A percentile compares a stretch with the other conserved stretches of the same genome.
These are phyloP conservation scores for Ochotona curzoniae DNA, from an alignment of 2,113 vertebrate genomes.

Conservation along the genomic window DNA sequence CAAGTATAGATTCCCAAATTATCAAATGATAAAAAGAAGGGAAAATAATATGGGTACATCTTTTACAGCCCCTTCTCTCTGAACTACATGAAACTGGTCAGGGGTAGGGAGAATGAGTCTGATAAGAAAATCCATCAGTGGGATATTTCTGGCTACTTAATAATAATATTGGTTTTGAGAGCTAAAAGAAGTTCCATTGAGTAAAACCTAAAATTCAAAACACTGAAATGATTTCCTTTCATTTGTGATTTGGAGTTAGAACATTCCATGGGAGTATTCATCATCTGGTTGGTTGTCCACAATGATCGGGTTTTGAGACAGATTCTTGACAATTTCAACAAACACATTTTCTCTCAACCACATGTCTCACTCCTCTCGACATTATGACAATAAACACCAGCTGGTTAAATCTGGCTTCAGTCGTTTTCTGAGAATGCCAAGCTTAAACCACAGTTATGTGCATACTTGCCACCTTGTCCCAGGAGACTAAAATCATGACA, in stretches of 20 bases:
- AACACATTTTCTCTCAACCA: conserved; percentile 33
- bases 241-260: not conserved
- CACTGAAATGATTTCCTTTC: not conserved
- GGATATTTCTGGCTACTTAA: not conserved
- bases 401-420: not conserved
- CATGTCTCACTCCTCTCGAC: not conserved
- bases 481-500: rapidly evolving
- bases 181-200: not conserved
- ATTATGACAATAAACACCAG: not conserved
- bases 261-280: not conserved
- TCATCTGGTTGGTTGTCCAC: not conserved
- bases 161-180: not conserved
- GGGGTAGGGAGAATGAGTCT: rapidly evolving
- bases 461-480: not conserved
- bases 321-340: conserved; percentile 30
- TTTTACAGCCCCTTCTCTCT: not conserved
- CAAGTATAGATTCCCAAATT: not conserved
- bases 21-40: not conserved
- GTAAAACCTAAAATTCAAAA: not conserved
- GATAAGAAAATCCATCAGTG: not conserved
- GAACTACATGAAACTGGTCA: not conserved
- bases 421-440: not conserved
- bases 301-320: not conserved
- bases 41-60: not conserved
- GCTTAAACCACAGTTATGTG: not conserved